A percentile compares a stretch with the other conserved stretches of the same genome.
Conservation (phyloP, 2,113 vertebrate species). For the Gymnorhina tibicen region DNA sequence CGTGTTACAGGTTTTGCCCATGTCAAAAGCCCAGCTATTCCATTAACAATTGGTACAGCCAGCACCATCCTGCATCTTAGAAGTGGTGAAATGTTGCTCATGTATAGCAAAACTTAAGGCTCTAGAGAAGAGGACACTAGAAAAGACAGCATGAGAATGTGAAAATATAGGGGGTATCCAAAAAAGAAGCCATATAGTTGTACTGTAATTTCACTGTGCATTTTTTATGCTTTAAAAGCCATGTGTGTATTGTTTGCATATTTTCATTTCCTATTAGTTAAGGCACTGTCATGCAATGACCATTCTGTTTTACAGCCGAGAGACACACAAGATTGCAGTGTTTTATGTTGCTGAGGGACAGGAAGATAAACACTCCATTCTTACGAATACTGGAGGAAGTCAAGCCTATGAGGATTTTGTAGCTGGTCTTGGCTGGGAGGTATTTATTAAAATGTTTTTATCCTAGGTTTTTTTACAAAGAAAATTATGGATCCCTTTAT, state of each 20-base stretch:
- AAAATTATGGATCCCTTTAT: neutral
- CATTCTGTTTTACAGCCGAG: slow-evolving; percentile 79
- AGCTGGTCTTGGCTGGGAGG: slow-evolving; percentile 98
- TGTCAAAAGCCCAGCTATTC: neutral
- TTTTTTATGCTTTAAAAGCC: neutral
- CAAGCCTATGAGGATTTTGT: slow-evolving; percentile 98
- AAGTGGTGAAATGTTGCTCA: neutral
- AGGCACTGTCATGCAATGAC: neutral
- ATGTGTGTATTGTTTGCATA: neutral
- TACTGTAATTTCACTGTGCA: neutral
- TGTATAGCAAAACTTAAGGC: neutral
- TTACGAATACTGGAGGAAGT: slow-evolving; percentile 94
- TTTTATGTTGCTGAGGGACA: slow-evolving; percentile 99
- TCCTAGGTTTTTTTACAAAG: neutral
- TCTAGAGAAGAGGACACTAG: neutral
- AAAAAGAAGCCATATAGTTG: neutral
- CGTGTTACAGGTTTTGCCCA: neutral
- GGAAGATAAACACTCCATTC: slow-evolving; percentile 98
- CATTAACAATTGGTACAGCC: neutral
- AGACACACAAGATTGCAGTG: slow-evolving; percentile 98
- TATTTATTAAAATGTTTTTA: slow-evolving; percentile 64
- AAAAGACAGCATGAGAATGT: neutral
- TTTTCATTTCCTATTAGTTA: neutral
- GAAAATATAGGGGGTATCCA: neutral
- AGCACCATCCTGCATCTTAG: neutral